Evolutionary conservation across 2,888 invertebrate genomes (phyloP), one percentile per base, ranked within the genome.

Genomic region (Cryptophagus acutangulus): DNA sequence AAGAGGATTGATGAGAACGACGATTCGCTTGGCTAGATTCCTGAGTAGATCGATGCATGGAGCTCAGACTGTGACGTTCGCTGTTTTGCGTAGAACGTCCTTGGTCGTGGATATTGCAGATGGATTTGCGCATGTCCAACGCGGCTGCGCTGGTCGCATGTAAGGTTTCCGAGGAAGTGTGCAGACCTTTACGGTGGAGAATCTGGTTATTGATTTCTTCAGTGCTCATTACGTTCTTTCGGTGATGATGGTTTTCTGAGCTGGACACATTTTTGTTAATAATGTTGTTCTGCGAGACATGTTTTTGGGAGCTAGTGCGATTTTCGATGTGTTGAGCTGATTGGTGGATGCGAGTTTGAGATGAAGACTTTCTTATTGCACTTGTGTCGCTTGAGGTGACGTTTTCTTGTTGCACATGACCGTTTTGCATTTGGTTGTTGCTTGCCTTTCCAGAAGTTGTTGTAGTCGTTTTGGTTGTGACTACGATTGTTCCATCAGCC

Each of bases 121-220:
- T 84, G 42, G 87, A 88, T 64, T 86, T 87, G 36, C 85, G 76
- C 66, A 87, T 87, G 47, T 85, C 83, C 15, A 87, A 81, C 12
- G 87, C 87, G 1, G 84, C 79, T 0, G 83, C 78, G 54, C 81
- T 80, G 6, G 79, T 82, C 0, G 82, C 79, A 59, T 86, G 85
- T 3, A 82, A 71, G 1, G 83, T 82, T 67, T 85, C 85, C n/a
- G 78, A 79, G 1, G 80, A 78, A 1, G 80, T 76, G 2, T 79
- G 74, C 8, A 77, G 69, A 12, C 82, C 80, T 60, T 85, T 87
- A 28, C 89, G 78, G 63, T 88, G 86, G 20, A 89, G 74, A 30
- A 89, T 83, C 28, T 87, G 75, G 59, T 90, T 89, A 35, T 75
- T 77, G 2, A 86, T 77, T 52, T 87, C 80, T n/a, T 81, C 77